Conservation (phyloP, 2,113 vertebrate species). For the Calidris pygmaea region DNA sequence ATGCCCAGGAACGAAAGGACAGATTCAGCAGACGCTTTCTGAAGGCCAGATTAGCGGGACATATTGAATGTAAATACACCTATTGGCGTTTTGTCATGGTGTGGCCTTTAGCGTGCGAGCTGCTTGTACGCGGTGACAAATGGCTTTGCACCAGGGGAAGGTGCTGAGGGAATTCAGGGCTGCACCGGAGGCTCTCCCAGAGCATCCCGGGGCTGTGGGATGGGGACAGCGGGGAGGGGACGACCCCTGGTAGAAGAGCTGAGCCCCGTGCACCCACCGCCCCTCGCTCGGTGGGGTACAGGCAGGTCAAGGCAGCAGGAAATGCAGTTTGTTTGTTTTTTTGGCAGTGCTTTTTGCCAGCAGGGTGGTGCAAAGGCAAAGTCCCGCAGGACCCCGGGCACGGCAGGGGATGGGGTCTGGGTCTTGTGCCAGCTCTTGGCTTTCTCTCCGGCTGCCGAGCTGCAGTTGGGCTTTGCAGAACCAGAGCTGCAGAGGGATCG, state of each 20-base stretch:
- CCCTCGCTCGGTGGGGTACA: background rate
- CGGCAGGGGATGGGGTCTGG: rapidly evolving
- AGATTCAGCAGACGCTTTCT: constrained; percentile 12
- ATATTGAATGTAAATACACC: constrained; percentile 13
- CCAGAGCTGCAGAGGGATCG: background rate
- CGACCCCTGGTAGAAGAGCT: too few species aligned
- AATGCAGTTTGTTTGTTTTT: rapidly evolving
- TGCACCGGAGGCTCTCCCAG: background rate
- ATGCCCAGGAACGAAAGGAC: background rate
- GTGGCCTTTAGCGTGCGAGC: constrained; percentile 60
- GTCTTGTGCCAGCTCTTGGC: rapidly evolving
- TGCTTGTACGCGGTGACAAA: constrained; percentile 37
- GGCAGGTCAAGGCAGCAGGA: rapidly evolving
- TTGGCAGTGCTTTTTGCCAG: background rate
- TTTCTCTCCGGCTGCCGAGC: rapidly evolving
- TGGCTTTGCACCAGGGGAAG: background rate
- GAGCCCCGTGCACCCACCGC: background rate
- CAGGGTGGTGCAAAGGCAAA: background rate
- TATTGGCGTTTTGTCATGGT: constrained; percentile 57
- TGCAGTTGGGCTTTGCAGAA: rapidly evolving
- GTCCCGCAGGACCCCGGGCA: rapidly evolving
- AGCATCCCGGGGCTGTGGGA: background rate
- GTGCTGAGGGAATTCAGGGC: background rate
- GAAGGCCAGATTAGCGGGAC: constrained; percentile 20
- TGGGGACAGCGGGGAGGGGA: background rate